These are phyloP conservation scores for Origma solitaria DNA, from an alignment of 2,113 vertebrate genomes.

Conservation along the genomic window DNA sequence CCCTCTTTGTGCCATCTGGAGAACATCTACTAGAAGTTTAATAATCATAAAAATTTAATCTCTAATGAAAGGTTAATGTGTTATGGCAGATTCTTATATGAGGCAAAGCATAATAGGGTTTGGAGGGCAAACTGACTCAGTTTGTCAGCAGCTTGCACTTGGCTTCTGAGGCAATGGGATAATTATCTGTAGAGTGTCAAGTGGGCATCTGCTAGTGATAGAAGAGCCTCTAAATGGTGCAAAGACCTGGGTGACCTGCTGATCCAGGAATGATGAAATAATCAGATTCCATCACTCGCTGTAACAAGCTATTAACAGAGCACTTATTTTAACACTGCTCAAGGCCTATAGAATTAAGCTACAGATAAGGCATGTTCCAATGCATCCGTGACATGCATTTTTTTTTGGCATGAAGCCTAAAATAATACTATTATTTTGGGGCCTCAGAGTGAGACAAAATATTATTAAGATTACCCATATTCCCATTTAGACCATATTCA, in stretches of 20 bases:
- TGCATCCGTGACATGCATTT: background rate
- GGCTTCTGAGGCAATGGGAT: background rate
- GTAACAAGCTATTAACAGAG: background rate
- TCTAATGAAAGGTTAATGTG: background rate
- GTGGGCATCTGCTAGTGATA: background rate
- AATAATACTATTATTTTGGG: background rate
- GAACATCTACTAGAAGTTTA: background rate
- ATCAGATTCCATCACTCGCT: background rate
- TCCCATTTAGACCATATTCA: background rate
- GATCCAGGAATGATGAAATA: background rate
- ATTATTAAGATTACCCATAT: background rate
- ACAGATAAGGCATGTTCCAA: background rate
- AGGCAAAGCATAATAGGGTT: background rate
- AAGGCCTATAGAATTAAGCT: background rate
- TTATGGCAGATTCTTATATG: background rate
- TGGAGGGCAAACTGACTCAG: background rate
- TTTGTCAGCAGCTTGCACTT: background rate
- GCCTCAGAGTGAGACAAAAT: background rate
- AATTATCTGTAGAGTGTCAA: slow-evolving; percentile 1
- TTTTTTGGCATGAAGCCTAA: background rate
- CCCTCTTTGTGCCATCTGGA: background rate
- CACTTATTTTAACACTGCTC: slow-evolving; percentile 8
- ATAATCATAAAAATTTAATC: background rate
- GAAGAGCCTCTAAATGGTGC: background rate
- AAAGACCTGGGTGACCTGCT: background rate